A percentile compares a stretch with the other conserved stretches of the same genome.
These are phyloP conservation scores for Procambarus clarkii DNA, from an alignment of 1,140 invertebrate genomes.

Conservation along the genomic window DNA sequence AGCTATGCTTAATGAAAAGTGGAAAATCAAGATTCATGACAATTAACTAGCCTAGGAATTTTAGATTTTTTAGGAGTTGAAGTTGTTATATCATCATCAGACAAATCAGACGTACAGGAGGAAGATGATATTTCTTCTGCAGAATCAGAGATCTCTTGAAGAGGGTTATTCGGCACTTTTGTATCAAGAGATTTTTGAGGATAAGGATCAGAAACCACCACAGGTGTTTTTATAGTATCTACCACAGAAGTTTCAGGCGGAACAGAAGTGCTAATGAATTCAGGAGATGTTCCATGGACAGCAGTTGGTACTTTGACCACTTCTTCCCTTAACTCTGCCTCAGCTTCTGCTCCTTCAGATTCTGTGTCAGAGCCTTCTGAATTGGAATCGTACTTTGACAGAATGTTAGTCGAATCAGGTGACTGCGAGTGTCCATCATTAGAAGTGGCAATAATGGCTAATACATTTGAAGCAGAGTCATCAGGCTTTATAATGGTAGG, in stretches of 20 bases:
- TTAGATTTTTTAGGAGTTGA: slow-evolving; percentile 61
- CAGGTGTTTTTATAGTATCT: not conserved
- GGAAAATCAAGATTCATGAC: slow-evolving; percentile 24
- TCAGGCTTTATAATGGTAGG: not conserved
- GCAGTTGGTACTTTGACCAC: slow-evolving; percentile 7
- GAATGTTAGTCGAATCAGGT: not conserved
- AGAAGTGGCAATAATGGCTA: not conserved
- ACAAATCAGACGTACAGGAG: slow-evolving; percentile 32
- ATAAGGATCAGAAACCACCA: not conserved
- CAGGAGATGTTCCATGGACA: not conserved
- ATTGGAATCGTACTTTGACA: not conserved
- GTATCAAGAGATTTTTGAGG: slow-evolving; percentile 14
- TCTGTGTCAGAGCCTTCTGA: slow-evolving; percentile 27
- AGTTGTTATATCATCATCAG: slow-evolving; percentile 42
- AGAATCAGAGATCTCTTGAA: not conserved
- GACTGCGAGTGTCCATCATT: not conserved
- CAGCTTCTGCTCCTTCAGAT: slow-evolving; percentile 36
- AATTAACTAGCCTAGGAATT: slow-evolving; percentile 55
- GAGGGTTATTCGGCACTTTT: not conserved
- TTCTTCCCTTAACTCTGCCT: slow-evolving; percentile 21
- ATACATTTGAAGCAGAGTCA: not conserved
- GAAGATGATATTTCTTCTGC: slow-evolving; percentile 7
- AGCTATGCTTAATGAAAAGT: not conserved
- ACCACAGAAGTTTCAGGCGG: not conserved
- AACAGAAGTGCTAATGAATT: not conserved